Evolutionary conservation across 2,888 invertebrate species (phyloP).

Genomic region (Acronicta aceris): DNA sequence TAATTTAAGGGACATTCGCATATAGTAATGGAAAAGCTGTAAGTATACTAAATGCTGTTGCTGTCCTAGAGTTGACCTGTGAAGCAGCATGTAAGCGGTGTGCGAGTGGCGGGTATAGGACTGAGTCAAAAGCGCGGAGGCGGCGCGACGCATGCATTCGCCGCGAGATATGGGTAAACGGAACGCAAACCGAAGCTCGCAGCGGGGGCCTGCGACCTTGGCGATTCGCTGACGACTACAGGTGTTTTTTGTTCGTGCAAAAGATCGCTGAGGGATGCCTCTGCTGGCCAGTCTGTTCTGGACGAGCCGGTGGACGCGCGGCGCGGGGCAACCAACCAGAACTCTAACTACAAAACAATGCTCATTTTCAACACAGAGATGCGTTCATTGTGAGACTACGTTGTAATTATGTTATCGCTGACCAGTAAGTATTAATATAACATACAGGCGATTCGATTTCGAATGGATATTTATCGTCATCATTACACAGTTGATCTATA

Average conservation of each 20-base stretch:
- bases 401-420: conserved; percentile 39
- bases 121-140: conserved; percentile 82
- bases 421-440: conserved; percentile 20
- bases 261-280: conserved; percentile 76
- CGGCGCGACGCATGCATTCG: conserved; percentile 80
- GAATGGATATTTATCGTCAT: conserved; percentile 10
- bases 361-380: conserved; percentile 55
- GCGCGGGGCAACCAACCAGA: conserved; percentile 76
- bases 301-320: conserved; percentile 60
- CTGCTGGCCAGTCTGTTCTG: conserved; percentile 66
- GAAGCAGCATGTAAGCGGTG: conserved; percentile 57
- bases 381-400: conserved; percentile 38
- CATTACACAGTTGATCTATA: background rate
- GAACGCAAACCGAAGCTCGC: conserved; percentile 82
- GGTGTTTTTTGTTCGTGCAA: conserved; percentile 87
- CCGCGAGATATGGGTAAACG: conserved; percentile 88
- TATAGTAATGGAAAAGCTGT: conserved; percentile 39
- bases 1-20: conserved; percentile 8
- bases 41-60: conserved; percentile 66
- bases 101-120: conserved; percentile 64
- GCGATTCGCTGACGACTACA: conserved; percentile 86
- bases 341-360: conserved; percentile 74
- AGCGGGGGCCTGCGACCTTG: conserved; percentile 86
- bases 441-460: conserved; percentile 28
- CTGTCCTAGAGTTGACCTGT: conserved; percentile 77